These are phyloP conservation scores for Tokudaia tokunoshimensis DNA, from an alignment of 2,797 vertebrate species.

Conservation along the genomic window DNA sequence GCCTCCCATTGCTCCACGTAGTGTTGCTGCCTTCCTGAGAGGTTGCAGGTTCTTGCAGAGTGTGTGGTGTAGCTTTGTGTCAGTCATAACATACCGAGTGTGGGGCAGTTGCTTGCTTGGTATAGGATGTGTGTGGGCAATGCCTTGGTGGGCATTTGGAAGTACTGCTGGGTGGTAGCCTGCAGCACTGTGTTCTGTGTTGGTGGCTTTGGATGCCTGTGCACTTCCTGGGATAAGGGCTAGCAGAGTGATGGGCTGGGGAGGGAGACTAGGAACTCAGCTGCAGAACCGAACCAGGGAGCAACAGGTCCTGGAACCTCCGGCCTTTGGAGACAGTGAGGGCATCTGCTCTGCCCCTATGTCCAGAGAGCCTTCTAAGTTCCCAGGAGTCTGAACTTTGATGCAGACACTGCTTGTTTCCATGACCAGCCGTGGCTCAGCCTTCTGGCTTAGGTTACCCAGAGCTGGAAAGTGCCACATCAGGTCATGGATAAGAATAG, in stretches of 20 bases:
- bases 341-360: too few species aligned
- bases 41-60: not conserved
- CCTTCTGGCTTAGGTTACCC: constrained; percentile 70
- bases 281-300: not conserved
- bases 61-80: not conserved
- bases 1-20: not conserved
- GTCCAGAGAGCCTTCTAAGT: not conserved
- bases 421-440: constrained; percentile 29
- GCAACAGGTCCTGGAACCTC: not conserved
- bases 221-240: not conserved
- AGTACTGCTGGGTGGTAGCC: too few species aligned
- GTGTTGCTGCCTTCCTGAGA: not conserved
- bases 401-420: not conserved
- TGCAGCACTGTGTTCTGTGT: not conserved
- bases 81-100: accelerated
- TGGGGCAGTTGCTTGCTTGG: not conserved
- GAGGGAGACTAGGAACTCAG: too few species aligned
- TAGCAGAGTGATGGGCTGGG: not conserved
- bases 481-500: constrained; percentile 84
- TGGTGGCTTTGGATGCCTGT: not conserved
- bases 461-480: constrained; percentile 76
- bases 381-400: not conserved
- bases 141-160: not conserved
- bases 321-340: not conserved
- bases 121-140: not conserved